Conservation (phyloP, 2,888 invertebrate genomes). For the Limnephilus rhombicus region DNA sequence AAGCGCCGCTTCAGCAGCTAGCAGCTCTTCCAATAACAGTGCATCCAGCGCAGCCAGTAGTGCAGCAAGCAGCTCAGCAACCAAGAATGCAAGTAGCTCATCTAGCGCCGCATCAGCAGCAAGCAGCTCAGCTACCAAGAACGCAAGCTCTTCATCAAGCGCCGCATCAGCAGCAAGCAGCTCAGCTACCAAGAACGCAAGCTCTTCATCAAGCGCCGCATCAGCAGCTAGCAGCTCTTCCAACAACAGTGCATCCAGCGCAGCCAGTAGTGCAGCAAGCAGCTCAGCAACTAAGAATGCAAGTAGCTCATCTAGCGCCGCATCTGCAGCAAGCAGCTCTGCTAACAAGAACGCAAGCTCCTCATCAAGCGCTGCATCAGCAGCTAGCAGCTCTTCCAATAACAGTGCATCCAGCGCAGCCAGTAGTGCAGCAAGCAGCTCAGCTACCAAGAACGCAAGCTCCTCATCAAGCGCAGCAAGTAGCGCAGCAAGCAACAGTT, state of each 20-base stretch:
- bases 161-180: background rate
- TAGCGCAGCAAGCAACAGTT: background rate
- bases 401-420: background rate
- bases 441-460: background rate
- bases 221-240: background rate
- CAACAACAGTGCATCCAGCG: background rate
- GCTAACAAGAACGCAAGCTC: background rate
- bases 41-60: background rate
- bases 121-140: background rate
- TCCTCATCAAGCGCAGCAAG: background rate
- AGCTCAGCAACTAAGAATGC: too few species aligned
- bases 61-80: background rate
- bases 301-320: too few species aligned
- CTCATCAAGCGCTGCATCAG: background rate
- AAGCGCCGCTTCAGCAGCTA: background rate
- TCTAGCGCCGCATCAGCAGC: background rate
- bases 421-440: conserved; percentile 7
- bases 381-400: background rate
- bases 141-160: background rate
- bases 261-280: background rate
- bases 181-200: background rate
- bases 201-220: background rate
- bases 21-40: too few species aligned
- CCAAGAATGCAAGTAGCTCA: background rate
- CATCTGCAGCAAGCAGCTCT: background rate